Conservation (phyloP, 1,140 invertebrate species). For the Ganaspis sp. region DNA sequence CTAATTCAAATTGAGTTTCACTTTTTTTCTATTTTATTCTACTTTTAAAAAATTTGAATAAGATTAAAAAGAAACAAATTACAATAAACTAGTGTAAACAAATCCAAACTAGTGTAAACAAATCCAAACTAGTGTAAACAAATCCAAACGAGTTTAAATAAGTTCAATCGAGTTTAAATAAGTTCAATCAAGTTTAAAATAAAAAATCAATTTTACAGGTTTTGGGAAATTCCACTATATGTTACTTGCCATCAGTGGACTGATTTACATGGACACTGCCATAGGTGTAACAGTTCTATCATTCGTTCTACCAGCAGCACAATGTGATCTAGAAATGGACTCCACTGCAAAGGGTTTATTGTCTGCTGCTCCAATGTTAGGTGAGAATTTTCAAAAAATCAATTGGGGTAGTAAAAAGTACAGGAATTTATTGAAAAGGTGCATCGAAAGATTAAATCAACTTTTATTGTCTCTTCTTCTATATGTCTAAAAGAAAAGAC, state of each 20-base stretch:
- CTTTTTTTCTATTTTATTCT: too few species aligned
- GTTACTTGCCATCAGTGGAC: constrained; percentile 81
- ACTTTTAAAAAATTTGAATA: too few species aligned
- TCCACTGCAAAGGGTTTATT: constrained; percentile 85
- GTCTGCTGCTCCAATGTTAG: constrained; percentile 86
- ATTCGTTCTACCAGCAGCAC: constrained; percentile 85
- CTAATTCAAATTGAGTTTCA: too few species aligned
- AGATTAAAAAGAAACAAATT: too few species aligned
- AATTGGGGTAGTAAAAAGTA: background rate
- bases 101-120: too few species aligned
- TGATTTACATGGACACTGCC: constrained; percentile 86
- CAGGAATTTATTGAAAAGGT: background rate
- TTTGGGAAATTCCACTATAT: constrained; percentile 88
- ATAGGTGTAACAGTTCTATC: constrained; percentile 92
- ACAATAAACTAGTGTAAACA: too few species aligned
- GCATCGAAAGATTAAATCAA: background rate
- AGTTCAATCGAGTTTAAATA: too few species aligned
- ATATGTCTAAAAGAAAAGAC: constrained; percentile 3
- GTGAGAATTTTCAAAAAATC: constrained; percentile 64
- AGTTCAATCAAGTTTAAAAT: too few species aligned
- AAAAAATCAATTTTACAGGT: constrained; percentile 75
- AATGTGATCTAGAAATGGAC: constrained; percentile 87
- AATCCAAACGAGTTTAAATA: too few species aligned
- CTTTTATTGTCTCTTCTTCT: background rate
- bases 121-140: too few species aligned